Conservation (phyloP, 2,113 vertebrate genomes). For the Anolis sagrei region DNA sequence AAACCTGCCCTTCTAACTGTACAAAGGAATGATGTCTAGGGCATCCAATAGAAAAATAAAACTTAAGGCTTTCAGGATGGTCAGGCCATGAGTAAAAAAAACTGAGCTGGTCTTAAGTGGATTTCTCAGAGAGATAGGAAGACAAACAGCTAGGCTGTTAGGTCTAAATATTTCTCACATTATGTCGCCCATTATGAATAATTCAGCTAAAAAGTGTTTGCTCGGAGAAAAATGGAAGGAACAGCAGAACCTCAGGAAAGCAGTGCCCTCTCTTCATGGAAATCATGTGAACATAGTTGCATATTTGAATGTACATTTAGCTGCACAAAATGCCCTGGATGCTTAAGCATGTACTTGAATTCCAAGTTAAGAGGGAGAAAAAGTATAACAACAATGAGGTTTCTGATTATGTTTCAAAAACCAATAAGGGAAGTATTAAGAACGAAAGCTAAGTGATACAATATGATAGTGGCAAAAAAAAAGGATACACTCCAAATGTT, state of each 20-base stretch:
- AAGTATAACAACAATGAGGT: too few relatives aligned
- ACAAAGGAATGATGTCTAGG: conserved; percentile 60
- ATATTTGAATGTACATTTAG: conserved; percentile 52
- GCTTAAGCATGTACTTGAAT: conserved; percentile 61
- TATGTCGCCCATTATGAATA: not conserved
- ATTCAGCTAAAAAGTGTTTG: not conserved
- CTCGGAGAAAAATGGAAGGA: conserved; percentile 43
- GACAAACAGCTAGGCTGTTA: conserved; percentile 37
- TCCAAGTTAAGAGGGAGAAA: conserved; percentile 61
- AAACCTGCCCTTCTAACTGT: conserved; percentile 50
- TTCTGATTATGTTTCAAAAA: too few relatives aligned
- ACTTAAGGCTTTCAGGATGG: not conserved
- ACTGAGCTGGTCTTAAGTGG: conserved; percentile 12
- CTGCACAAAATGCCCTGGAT: conserved; percentile 51
- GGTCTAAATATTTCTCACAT: not conserved
- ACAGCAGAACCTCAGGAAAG: conserved; percentile 64
- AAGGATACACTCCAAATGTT: conserved; percentile 82
- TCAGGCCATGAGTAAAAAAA: too few relatives aligned
- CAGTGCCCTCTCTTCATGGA: conserved; percentile 41
- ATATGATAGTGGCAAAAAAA: conserved; percentile 85
- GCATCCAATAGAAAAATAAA: conserved; percentile 38
- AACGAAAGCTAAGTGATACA: conserved; percentile 84
- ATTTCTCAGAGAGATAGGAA: conserved; percentile 35
- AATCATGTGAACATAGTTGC: conserved; percentile 57
- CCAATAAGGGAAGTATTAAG: conserved; percentile 66